Percentiles rank a stretch among this genome's conserved stretches.
These are phyloP conservation scores for Apostichopus parvimensis DNA, from an alignment of 35 echinoderm and acorn worm species.

Conservation along the genomic window DNA sequence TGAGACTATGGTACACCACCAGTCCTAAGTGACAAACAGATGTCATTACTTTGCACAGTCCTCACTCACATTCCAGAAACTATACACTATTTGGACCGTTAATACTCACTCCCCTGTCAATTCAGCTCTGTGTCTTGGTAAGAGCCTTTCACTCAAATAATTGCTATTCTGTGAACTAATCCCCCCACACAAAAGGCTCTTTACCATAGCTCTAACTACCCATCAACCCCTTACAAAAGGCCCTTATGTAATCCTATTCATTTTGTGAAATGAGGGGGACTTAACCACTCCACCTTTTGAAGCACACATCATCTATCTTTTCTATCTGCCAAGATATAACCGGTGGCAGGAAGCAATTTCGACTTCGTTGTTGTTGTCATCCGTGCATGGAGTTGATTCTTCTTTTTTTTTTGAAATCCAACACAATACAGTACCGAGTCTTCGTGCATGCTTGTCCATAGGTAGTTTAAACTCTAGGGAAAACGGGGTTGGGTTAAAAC, in stretches of 20 bases:
- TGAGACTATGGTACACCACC: no score
- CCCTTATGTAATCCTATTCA: conserved; percentile 41
- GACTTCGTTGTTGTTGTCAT: no score
- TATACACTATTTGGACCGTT: no score
- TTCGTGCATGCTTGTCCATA: no score
- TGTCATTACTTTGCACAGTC: no score
- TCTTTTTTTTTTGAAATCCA: no score
- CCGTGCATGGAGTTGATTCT: no score
- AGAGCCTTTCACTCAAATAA: conserved; percentile 14
- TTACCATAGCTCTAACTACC: conserved; percentile 28
- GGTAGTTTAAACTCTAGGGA: no score
- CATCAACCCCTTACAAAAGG: conserved; percentile 20
- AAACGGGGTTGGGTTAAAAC: no score
- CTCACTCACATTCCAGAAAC: no score
- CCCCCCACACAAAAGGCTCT: neutral
- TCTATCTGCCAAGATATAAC: neutral
- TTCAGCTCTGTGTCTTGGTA: neutral
- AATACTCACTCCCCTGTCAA: neutral
- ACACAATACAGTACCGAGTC: no score
- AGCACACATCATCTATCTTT: conserved; percentile 19
- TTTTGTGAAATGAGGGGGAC: conserved; percentile 41
- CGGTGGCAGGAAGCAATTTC: neutral
- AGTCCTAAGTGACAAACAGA: no score
- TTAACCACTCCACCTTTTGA: conserved; percentile 5
- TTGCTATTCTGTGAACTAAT: conserved; percentile 23